Evolutionary conservation across 2,888 invertebrate genomes (phyloP).

Genomic region (Eilema depressum): DNA sequence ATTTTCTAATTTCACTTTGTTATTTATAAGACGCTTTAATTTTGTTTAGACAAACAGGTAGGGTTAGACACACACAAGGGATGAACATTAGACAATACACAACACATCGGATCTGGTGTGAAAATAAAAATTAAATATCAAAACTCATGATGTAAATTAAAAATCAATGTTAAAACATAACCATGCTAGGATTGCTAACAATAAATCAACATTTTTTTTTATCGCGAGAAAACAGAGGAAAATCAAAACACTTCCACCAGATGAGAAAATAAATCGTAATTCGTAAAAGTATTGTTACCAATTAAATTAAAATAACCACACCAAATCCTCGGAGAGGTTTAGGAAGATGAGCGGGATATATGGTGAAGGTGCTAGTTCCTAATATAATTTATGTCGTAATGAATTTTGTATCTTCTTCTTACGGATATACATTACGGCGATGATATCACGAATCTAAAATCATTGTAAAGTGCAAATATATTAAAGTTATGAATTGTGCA

Average conservation of each 20-base stretch:
- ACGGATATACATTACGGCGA: constrained; percentile 75
- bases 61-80: constrained; percentile 96
- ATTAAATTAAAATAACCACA: constrained; percentile 85
- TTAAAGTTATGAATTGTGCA: constrained; percentile 79
- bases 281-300: constrained; percentile 72
- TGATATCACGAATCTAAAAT: constrained; percentile 82
- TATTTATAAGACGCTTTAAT: constrained; percentile 76
- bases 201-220: constrained; percentile 75
- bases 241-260: constrained; percentile 87
- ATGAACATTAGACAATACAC: constrained; percentile 97
- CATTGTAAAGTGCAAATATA: constrained; percentile 82
- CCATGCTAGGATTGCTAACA: constrained; percentile 83
- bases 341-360: constrained; percentile 82
- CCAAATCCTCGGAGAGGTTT: constrained; percentile 86
- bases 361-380: constrained; percentile 82
- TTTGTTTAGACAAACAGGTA: constrained; percentile 85
- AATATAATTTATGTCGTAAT: constrained; percentile 72
- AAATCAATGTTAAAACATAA: constrained; percentile 75
- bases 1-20: constrained; percentile 67
- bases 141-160: constrained; percentile 67
- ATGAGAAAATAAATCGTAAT: constrained; percentile 81
- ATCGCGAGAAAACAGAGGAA: constrained; percentile 83
- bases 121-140: constrained; percentile 73
- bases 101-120: constrained; percentile 88
- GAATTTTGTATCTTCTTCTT: constrained; percentile 74